Evolutionary conservation across 2,113 vertebrate genomes (phyloP), one percentile per base, ranked within the genome.

Genomic region (Ptychochromis oligacanthus): DNA sequence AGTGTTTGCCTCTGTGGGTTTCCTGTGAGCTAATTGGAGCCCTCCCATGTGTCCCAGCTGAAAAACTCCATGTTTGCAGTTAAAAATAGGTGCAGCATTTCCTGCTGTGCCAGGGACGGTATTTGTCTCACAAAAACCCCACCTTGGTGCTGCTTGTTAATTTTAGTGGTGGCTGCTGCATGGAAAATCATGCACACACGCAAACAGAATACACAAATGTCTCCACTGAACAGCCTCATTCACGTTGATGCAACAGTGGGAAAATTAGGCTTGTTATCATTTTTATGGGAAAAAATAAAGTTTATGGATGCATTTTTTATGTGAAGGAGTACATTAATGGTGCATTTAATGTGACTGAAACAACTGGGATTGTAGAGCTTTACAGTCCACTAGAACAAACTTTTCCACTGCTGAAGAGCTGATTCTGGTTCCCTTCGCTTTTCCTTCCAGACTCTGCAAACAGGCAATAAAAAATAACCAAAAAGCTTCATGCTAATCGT

Each of bases 11-110:
- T 95, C 93, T 87, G 80, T 90, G 93, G 90, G 88, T 94, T 95
- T 96, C 93, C 92, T 93, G 85, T 92, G 89, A 93, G 92, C 93
- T 95, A 94, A 95, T 94, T 95, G 92, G 94, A 92, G 90, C 74
- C 90, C 85, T 95, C 94, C 92, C 94, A 87, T 87, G 94, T 88
- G 93, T 95, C 89, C 86, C 88, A 49, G 91, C 92, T 87, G 89
- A 91, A 93, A 93, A 93, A 92, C 88, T 92, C 89, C 85, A 89
- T 89, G 92, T 95, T 95, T 94, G 92, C 87, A 85, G 89, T 84
- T 94, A 93, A 91, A 95, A 95, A 95, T 95, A 95, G 89, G 89
- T 81, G 20, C 86, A 92, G 92, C 90, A 87, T 89, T 95, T 95
- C 94, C 94, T 95, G 93, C 93, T 88, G 91, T 81, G 88, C 90